A percentile compares a stretch with the other conserved stretches of the same genome.
These are phyloP conservation scores for Caenorhabditis imperialis DNA, from an alignment of 2,888 invertebrate species.

Conservation along the genomic window DNA sequence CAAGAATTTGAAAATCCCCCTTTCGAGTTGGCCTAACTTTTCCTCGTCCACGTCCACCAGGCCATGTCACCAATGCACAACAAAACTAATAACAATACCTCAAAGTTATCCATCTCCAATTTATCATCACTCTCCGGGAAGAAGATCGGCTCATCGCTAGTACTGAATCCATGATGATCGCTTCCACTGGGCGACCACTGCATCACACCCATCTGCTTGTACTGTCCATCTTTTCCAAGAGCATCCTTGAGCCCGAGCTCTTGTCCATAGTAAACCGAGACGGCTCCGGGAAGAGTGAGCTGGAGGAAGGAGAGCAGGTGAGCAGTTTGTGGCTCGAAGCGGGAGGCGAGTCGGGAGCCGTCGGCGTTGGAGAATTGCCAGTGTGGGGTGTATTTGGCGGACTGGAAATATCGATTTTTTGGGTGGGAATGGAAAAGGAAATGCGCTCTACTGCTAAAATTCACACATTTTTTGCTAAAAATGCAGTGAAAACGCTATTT, in stretches of 20 bases:
- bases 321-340: constrained; percentile 62
- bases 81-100: too few species aligned
- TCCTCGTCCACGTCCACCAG: too few species aligned
- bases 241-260: constrained; percentile 56
- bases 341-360: constrained; percentile 54
- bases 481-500: not conserved
- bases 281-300: constrained; percentile 67
- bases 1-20: too few species aligned
- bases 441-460: not conserved
- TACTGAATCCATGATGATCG: constrained; percentile 62
- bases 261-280: constrained; percentile 68
- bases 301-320: constrained; percentile 66
- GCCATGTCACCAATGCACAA: too few species aligned
- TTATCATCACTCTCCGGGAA: constrained; percentile 58
- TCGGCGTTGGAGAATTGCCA: constrained; percentile 69
- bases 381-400: constrained; percentile 59
- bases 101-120: constrained; percentile 59
- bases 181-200: constrained; percentile 58
- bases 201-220: constrained; percentile 58
- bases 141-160: constrained; percentile 46
- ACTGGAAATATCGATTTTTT: constrained; percentile 11
- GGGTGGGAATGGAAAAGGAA: not conserved
- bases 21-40: too few species aligned
- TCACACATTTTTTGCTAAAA: not conserved
- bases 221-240: constrained; percentile 8